These are phyloP conservation scores for Hyperoodon ampullatus DNA, from an alignment of 2,113 vertebrate species.

Conservation along the genomic window DNA sequence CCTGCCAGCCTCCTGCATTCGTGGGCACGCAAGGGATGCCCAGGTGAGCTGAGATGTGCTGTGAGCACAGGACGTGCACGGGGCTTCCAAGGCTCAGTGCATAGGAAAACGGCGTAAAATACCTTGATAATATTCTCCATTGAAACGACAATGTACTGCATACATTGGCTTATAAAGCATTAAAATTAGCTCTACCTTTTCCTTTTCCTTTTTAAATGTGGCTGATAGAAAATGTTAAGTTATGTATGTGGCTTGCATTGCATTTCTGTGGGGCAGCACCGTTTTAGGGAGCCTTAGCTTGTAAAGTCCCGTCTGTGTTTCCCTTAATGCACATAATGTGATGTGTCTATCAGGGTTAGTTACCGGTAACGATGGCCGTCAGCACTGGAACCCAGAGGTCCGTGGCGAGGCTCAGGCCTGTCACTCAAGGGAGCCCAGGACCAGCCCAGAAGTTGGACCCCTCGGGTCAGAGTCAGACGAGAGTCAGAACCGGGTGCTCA, in stretches of 20 bases:
- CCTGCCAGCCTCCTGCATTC: too few relatives aligned
- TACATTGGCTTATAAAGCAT: background rate
- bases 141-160: background rate
- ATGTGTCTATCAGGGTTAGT: background rate
- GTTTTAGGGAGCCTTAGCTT: background rate
- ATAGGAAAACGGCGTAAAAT: background rate
- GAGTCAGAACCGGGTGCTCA: background rate
- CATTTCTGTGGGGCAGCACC: background rate
- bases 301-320: background rate
- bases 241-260: rapidly evolving
- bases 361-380: background rate
- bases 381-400: background rate
- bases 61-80: background rate
- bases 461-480: background rate
- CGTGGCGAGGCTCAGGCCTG: background rate
- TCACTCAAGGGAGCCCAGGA: background rate
- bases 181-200: background rate
- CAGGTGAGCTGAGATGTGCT: background rate
- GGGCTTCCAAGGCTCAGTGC: background rate
- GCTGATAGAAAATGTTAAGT: background rate
- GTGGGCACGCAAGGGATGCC: background rate
- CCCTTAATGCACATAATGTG: background rate
- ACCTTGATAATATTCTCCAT: background rate
- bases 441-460: background rate
- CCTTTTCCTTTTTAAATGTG: background rate